Percentiles rank a stretch among this genome's conserved stretches.
Evolutionary conservation across 2,113 vertebrate species (phyloP).

Genomic region (Tiliqua scincoides): DNA sequence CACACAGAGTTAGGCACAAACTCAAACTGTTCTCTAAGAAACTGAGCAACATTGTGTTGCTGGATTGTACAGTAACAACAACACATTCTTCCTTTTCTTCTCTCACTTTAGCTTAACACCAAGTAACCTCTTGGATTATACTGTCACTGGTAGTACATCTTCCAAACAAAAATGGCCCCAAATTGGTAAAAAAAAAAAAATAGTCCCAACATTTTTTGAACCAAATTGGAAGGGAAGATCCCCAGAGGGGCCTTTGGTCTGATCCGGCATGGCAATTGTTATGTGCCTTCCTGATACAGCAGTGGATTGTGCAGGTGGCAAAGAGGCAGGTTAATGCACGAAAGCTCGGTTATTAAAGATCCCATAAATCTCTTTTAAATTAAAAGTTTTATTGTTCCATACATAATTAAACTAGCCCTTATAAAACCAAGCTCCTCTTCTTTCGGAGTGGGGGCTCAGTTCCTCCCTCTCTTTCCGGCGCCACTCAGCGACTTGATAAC

Average conservation of each 20-base stretch:
- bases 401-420: conserved; percentile 37
- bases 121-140: background rate
- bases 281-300: background rate
- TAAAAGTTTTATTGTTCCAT: conserved; percentile 39
- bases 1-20: background rate
- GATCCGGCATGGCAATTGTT: background rate
- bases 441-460: background rate
- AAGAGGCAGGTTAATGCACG: conserved; percentile 24
- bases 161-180: background rate
- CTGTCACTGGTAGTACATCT: background rate
- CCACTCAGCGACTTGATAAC: background rate
- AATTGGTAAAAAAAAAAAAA: too few relatives aligned
- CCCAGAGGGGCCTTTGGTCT: background rate
- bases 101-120: background rate
- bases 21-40: too few relatives aligned
- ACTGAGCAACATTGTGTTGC: background rate
- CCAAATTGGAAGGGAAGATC: background rate
- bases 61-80: background rate
- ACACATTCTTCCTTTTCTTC: background rate
- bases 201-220: background rate
- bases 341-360: conserved; percentile 37
- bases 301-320: conserved; percentile 1
- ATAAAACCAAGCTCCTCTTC: background rate
- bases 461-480: background rate
- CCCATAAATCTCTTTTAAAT: conserved; percentile 24